A percentile compares a stretch with the other conserved stretches of the same genome.
phyloP scores from a whole-genome alignment of 2,797 vertebrate genomes.

The Myripristis murdjan region DNA sequence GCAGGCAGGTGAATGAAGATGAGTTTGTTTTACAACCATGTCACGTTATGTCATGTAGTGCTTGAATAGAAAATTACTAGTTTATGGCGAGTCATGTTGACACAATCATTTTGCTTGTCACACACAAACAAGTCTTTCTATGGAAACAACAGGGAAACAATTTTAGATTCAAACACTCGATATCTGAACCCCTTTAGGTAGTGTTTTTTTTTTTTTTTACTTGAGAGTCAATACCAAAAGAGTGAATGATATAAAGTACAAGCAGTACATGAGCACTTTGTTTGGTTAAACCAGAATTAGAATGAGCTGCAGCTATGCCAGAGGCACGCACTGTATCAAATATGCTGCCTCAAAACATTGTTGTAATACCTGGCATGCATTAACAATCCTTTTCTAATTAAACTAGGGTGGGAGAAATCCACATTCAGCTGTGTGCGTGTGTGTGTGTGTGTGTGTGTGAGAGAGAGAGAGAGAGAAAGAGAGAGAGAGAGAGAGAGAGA shows the following conservation, averaged over 20 bases:
- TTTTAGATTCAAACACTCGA: conserved; percentile 4
- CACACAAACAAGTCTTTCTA: not conserved
- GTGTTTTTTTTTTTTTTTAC: not conserved
- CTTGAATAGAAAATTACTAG: conserved; percentile 4
- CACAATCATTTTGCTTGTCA: not conserved
- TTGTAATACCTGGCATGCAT: conserved; percentile 72
- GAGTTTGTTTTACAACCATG: conserved; percentile 30
- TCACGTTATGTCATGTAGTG: conserved; percentile 33
- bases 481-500: too few relatives aligned
- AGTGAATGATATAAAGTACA: conserved; percentile 13
- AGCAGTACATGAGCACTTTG: conserved; percentile 42
- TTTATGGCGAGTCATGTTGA: conserved; percentile 7
- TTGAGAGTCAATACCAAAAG: not conserved
- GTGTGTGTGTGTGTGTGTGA: conserved; percentile 37
- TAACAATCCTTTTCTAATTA: conserved; percentile 76
- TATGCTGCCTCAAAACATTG: conserved; percentile 41
- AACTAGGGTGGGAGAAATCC: conserved; percentile 75
- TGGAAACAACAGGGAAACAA: conserved; percentile 9
- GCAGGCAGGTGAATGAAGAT: conserved; percentile 37
- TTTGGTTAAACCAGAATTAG: conserved; percentile 42
- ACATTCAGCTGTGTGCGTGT: conserved; percentile 58
- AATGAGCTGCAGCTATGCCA: conserved; percentile 52
- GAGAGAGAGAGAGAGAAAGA: too few relatives aligned
- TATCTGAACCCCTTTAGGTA: not conserved
- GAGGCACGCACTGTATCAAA: conserved; percentile 56